These are phyloP conservation scores for Myxocyprinus asiaticus DNA, from an alignment of 2,113 vertebrate species.

Conservation along the genomic window DNA sequence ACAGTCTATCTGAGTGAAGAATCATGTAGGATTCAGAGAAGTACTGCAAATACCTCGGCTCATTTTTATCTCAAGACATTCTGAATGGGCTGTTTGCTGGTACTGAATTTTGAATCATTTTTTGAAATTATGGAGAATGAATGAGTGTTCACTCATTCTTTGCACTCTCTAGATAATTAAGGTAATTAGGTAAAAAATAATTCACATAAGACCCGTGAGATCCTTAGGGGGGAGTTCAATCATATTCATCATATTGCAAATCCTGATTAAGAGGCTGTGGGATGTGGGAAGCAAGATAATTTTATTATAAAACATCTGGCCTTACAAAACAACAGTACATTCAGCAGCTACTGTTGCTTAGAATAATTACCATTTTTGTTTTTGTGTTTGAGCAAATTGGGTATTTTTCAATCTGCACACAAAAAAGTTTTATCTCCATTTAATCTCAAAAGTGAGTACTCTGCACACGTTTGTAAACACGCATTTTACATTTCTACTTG, in stretches of 20 bases:
- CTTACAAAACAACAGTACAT: neutral
- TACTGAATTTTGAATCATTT: constrained; percentile 12
- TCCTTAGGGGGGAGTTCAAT: constrained; percentile 41
- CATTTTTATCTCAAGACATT: neutral
- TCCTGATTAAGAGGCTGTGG: constrained; percentile 57
- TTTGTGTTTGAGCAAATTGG: neutral
- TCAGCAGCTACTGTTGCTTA: neutral
- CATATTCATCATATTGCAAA: constrained; percentile 57
- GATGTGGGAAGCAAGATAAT: constrained; percentile 38
- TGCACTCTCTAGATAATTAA: constrained; percentile 47
- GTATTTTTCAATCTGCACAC: neutral
- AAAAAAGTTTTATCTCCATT: neutral
- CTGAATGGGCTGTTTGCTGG: neutral
- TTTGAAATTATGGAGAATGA: constrained; percentile 19
- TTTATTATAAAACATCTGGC: constrained; percentile 28
- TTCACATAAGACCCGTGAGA: constrained; percentile 44
- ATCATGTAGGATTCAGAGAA: neutral
- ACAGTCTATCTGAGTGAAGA: neutral
- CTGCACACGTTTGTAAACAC: neutral
- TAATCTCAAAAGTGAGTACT: constrained; percentile 1
- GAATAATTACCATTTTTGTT: neutral
- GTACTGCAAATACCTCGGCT: neutral
- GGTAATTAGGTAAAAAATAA: constrained; percentile 58
- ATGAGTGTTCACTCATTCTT: constrained; percentile 19
- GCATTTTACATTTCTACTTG: neutral